These are phyloP conservation scores for Passer montanus DNA, from an alignment of 2,113 vertebrate genomes.

Conservation along the genomic window DNA sequence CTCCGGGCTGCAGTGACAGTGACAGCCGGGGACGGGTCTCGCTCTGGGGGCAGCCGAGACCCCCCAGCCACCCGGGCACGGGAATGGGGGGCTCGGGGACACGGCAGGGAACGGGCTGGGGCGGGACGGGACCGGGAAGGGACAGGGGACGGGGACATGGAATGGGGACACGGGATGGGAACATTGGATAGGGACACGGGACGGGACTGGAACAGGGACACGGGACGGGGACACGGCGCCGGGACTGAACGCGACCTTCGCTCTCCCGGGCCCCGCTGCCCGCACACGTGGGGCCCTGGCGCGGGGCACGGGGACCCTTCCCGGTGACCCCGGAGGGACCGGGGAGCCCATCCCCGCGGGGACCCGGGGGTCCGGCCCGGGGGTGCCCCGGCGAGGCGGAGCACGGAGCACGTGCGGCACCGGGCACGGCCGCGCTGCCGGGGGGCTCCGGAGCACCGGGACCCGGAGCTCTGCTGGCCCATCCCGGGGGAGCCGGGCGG, in stretches of 20 bases:
- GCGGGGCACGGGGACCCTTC: accelerated
- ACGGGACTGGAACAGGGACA: no score
- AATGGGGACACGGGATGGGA: no score
- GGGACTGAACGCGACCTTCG: not conserved
- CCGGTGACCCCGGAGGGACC: not conserved
- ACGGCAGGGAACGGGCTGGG: not conserved
- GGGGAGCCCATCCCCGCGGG: not conserved
- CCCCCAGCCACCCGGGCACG: not conserved
- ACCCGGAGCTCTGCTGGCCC: no score
- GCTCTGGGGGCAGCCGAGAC: not conserved
- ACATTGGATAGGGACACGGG: no score
- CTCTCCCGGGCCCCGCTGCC: not conserved
- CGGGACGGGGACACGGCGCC: no score
- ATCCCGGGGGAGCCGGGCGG: no score
- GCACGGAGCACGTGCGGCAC: not conserved
- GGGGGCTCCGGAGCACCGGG: not conserved
- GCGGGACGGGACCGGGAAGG: not conserved
- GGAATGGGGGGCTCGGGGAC: accelerated
- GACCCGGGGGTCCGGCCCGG: not conserved
- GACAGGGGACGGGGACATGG: not conserved
- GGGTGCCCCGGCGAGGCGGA: not conserved
- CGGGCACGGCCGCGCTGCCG: not conserved
- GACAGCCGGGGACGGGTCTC: not conserved
- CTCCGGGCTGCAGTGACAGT: not conserved
- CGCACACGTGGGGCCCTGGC: not conserved